Percentiles rank a stretch among this genome's conserved stretches.
Conservation (phyloP, 1,140 invertebrate species). For the Psilanteris sp. region DNA sequence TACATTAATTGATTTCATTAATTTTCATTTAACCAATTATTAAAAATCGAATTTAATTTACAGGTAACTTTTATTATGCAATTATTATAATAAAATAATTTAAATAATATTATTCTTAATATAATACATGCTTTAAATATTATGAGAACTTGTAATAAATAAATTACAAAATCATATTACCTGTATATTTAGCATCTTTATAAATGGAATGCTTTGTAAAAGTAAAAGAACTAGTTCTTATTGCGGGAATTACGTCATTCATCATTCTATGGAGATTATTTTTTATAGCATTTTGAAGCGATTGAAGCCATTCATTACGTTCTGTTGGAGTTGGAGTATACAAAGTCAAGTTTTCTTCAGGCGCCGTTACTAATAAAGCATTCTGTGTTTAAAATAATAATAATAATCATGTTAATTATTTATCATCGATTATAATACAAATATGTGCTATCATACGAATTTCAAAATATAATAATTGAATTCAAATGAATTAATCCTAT, state of each 20-base stretch:
- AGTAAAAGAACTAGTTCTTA: slow-evolving; percentile 85
- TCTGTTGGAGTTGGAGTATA: slow-evolving; percentile 83
- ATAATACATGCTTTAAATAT: no score
- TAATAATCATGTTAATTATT: slow-evolving; percentile 6
- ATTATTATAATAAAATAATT: no score
- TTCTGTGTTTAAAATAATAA: slow-evolving; percentile 80
- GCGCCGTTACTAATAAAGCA: slow-evolving; percentile 85
- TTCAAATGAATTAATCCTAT: background rate
- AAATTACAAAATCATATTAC: slow-evolving; percentile 62
- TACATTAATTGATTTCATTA: no score
- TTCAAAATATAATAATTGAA: background rate
- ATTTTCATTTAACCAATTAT: no score
- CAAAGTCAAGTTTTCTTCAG: slow-evolving; percentile 88
- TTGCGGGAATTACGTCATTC: slow-evolving; percentile 83
- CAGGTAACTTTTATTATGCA: no score
- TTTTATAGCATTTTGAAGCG: slow-evolving; percentile 84
- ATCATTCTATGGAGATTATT: slow-evolving; percentile 70
- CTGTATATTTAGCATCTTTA: slow-evolving; percentile 88
- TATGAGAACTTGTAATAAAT: no score
- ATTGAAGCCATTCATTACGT: slow-evolving; percentile 89
- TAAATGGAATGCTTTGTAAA: slow-evolving; percentile 87
- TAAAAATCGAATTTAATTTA: no score
- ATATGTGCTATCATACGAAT: slow-evolving; percentile 8
- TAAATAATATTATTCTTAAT: no score
- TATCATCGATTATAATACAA: background rate